phyloP scores from a whole-genome alignment of 2,113 vertebrate species.

The Esox niger region DNA sequence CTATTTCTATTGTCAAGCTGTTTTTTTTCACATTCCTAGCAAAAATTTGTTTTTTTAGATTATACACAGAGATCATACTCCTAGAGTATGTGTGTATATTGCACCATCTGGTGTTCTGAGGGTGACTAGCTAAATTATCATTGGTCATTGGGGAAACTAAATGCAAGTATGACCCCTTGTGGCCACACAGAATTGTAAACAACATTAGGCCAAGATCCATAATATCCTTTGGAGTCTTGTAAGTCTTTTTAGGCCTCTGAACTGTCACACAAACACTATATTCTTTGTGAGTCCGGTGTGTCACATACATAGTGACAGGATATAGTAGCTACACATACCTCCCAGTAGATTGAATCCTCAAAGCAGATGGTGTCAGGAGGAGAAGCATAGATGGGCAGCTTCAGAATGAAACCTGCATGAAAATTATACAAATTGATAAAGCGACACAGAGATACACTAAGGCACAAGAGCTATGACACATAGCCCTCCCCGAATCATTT shows the following conservation, averaged over 20 bases:
- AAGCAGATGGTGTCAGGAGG: conserved; percentile 65
- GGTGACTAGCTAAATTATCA: background rate
- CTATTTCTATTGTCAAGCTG: too few relatives aligned
- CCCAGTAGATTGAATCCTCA: conserved; percentile 77
- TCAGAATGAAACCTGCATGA: conserved; percentile 77
- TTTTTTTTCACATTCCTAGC: background rate
- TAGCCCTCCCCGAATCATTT: background rate
- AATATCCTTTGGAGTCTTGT: background rate
- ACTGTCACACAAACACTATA: background rate
- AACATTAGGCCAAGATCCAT: background rate
- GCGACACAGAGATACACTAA: background rate
- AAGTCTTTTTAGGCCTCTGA: background rate
- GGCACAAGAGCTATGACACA: too few relatives aligned
- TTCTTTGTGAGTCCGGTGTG: background rate
- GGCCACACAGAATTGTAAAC: conserved; percentile 3
- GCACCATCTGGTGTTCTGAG: conserved; percentile 34
- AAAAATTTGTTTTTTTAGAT: background rate
- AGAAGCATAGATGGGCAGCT: conserved; percentile 64
- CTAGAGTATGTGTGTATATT: background rate
- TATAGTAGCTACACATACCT: conserved; percentile 71
- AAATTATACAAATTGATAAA: background rate
- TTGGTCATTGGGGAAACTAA: too few relatives aligned
- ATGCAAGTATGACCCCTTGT: conserved; percentile 17
- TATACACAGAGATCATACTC: background rate
- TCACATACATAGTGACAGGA: background rate